Base-by-base conservation (phyloP, 2,888 invertebrate species). In the Tetragonula carbonaria region DNA sequence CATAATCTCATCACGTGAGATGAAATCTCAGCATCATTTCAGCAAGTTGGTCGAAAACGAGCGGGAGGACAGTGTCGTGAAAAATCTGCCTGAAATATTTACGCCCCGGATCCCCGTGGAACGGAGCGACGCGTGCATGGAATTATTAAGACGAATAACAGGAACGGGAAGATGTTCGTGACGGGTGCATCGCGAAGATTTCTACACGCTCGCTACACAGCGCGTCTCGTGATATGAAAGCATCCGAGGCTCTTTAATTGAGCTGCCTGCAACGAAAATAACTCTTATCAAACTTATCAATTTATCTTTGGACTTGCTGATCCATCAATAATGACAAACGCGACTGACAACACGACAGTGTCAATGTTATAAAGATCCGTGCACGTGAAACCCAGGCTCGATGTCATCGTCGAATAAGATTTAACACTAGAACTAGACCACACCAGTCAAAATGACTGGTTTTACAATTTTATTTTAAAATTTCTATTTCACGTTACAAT, bases 71-170 rank as follows among this genome's bases (percentile, higher is more conserved):
- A 62, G 23, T 16, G 62, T 67, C 62, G 18, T 70, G 68, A 77
- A 72, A 82, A 73, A 73, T 78, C 68, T 63, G 28, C 18, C 62
- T 70, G 8, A 79, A 84, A 79, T 79, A 83, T 84, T 79, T 75
- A 79, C 84, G 45, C 67, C 67, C 57, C 50, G 71, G 33, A 72
- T 79, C 71, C 57, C 2, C 14, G 21, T 18, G 53, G 71, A 68
- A 59, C 57, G 14, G n/a, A 5, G 45, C 38, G 45, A 38, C 50
- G 50, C 33, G 74, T 11, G 5, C 53, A 38, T 16, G 28, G 71
- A 76, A 65, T 85, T 85, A 74, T 84, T 77, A 67, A 71, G 84
- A 85, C 67, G 84, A 45, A 77, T 77, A 77, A 78, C 50, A 55
- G 62, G 6, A 6, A 28, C 4, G 50, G 11, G 50, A 6, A 57